Evolutionary conservation across 2,888 invertebrate genomes (phyloP).

Genomic region (Hemithea aestivaria): DNA sequence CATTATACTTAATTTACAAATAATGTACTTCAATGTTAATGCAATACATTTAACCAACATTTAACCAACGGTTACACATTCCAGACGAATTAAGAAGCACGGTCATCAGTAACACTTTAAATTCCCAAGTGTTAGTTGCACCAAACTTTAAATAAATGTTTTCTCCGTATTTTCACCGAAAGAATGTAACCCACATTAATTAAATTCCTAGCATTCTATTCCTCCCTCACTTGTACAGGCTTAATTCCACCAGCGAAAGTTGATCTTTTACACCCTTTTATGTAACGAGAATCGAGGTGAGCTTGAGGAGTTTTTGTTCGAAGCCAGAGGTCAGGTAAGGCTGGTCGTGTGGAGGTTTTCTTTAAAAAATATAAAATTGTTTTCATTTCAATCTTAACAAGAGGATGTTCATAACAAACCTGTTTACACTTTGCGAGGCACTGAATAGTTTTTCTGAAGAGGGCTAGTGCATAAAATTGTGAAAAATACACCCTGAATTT

Average conservation of each 20-base stretch:
- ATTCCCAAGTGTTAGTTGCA: constrained; percentile 36
- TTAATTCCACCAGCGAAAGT: constrained; percentile 31
- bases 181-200: constrained; percentile 57
- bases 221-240: constrained; percentile 20
- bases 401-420: constrained; percentile 37
- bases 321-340: constrained; percentile 29
- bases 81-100: constrained; percentile 1
- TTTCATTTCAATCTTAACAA: constrained; percentile 43
- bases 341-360: constrained; percentile 32
- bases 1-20: too few relatives aligned
- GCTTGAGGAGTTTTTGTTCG: constrained; percentile 30
- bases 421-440: constrained; percentile 32
- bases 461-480: constrained; percentile 3
- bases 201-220: constrained; percentile 52
- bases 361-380: constrained; percentile 51
- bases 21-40: too few relatives aligned
- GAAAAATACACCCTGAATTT: not conserved
- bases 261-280: constrained; percentile 36
- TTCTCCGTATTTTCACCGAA: constrained; percentile 38
- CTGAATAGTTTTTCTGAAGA: constrained; percentile 13
- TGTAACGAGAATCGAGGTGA: constrained; percentile 16
- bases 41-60: too few relatives aligned
- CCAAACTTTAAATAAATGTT: constrained; percentile 40
- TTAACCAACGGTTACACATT: too few relatives aligned
- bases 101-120: constrained; percentile 41